Base-by-base conservation (phyloP, 2,113 vertebrate genomes). In the Saguinus imperator region DNA sequence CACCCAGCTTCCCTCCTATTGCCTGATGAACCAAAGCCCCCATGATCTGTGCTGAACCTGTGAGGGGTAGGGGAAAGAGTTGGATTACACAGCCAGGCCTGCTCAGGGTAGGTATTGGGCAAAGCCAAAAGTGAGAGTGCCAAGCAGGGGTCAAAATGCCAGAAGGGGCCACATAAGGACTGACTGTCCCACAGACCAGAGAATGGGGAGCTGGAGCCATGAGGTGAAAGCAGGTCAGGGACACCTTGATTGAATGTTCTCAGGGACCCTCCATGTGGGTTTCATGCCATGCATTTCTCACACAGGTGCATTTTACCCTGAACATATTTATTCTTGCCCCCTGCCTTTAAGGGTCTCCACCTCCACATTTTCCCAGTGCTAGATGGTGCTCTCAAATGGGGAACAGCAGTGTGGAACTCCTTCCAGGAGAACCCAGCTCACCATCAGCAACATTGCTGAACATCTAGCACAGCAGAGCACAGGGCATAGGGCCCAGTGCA, bases 211-310 rank as follows among this genome's bases (percentile, higher is more conserved):
- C 48, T 55, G 11, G 16, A 81, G 29, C n/a, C 25, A 82, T 27
- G 40, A 52, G 66, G 35, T 32, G 52, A 75, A 43, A 83, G 25
- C 37, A 83, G 76, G 75, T 37, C 20, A 86, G 8, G 12, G 66
- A 40, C 66, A 61, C 66, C 29, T 50, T 6, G 5, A 68, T 91
- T 20, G 40, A n/a, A 64, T 9, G n/a, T 32, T 48, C 10, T 48
- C 1, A 6, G 20, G 37, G 50, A 37, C 18, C 58, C 17, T 14
- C 14, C 4, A 8, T 0, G 17, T 9, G 29, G 27, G 7, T 10
- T 66, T 70, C 52, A 12, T 21, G 16, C 35, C 6, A 21, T 17
- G 29, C 17, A 25, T 87, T 87, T 79, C 55, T 55, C 35, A 58
- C 32, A 58, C 21, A 84, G n/a, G 52, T 12, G 13, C n/a, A 37